Base-by-base conservation (phyloP, 2,113 vertebrate species). In the Planiliza haematocheilus region DNA sequence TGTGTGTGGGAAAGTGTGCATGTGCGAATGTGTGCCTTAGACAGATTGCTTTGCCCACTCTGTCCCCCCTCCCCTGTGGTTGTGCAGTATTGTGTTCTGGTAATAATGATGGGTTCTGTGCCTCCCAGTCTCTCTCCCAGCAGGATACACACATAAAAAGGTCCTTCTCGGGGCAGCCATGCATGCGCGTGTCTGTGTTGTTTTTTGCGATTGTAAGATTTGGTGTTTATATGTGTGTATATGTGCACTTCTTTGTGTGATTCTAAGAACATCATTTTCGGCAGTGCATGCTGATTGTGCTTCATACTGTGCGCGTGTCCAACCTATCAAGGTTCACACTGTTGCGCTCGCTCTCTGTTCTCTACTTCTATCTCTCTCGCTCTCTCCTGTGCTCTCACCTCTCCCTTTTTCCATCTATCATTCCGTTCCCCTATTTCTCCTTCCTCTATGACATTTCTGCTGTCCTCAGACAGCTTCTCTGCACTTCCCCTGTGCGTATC, bases 271-370 rank as follows among this genome's bases (percentile, higher is more conserved):
- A 85, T 88, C 63, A 89, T 88, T 88, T 86, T 81, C 53, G 55
- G 72, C 65, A 56, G 83, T 86, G 81, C 88, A 84, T 87, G 81
- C 76, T 89, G 89, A 91, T 90, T 92, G 90, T 86, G 70, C 78
- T 77, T 84, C 86, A 84, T 66, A 79, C 88, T 86, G 90, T 84
- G 89, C 80, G 85, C 65, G 81, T 85, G 87, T 89, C 86, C 77
- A 86, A 88, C 81, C 91, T 88, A 93, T 91, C 91, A 90, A 85
- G 87, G 86, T 87, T 91, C 88, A 88, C 89, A 91, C 87, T 90
- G 92, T 82, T 56, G 38, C 68, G 53, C 57, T 86, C n/a, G 20
- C 87, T 81, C 70, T 64, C 64, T 45, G 7, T 64, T 30, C 48
- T 56, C 63, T 71, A 6, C 34, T 7, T 70, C 45, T 64, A n/a